Conservation (phyloP, 2,797 vertebrate species). For the Manis javanica region DNA sequence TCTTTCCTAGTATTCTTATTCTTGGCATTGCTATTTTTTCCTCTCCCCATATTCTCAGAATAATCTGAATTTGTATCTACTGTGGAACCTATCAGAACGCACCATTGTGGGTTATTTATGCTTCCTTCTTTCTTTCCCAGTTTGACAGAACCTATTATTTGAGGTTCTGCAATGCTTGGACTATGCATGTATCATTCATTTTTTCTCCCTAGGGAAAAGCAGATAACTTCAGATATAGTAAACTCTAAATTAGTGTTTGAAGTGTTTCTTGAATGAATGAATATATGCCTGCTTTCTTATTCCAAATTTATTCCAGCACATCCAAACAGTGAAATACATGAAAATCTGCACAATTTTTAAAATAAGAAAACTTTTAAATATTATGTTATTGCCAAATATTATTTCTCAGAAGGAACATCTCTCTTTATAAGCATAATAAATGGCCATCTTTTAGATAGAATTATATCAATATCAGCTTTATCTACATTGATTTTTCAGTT, state of each 20-base stretch:
- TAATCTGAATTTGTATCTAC: not conserved
- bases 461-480: not conserved
- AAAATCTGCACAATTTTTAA: not conserved
- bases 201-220: not conserved
- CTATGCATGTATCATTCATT: not conserved
- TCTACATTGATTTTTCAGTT: not conserved
- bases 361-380: not conserved
- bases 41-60: not conserved
- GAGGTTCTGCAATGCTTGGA: not conserved
- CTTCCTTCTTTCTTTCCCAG: not conserved
- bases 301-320: not conserved
- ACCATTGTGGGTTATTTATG: not conserved
- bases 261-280: slow-evolving; percentile 42
- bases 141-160: not conserved
- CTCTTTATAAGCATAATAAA: not conserved
- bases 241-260: slow-evolving; percentile 53
- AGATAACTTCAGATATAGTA: slow-evolving; percentile 10
- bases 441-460: not conserved
- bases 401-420: not conserved
- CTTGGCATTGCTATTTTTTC: not conserved
- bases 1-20: not conserved
- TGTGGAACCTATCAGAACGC: not conserved
- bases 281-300: not conserved
- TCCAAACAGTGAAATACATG: not conserved
- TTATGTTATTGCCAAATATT: not conserved